These are phyloP conservation scores for Leptura quadrifasciata DNA, from an alignment of 2,888 invertebrate species.

Conservation along the genomic window DNA sequence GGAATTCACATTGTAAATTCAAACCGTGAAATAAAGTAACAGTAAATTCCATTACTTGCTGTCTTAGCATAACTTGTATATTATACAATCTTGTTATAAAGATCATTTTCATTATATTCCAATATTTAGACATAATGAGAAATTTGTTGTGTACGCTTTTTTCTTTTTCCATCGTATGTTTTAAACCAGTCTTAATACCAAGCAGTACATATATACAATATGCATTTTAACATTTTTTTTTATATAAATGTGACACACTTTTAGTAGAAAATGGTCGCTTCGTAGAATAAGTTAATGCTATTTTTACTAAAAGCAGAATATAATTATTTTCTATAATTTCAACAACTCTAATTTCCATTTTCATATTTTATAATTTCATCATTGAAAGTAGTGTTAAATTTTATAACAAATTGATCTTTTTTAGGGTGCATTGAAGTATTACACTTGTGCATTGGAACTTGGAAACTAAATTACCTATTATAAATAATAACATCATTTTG, in stretches of 20 bases:
- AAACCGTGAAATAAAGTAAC: constrained; percentile 61
- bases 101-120: constrained; percentile 39
- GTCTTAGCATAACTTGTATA: constrained; percentile 42
- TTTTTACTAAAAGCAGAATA: no score
- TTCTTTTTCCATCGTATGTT: background rate
- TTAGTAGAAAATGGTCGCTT: background rate
- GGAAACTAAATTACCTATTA: no score
- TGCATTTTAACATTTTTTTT: background rate
- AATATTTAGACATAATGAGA: constrained; percentile 30
- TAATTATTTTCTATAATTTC: no score
- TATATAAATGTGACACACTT: background rate
- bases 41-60: constrained; percentile 56
- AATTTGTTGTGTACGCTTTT: constrained; percentile 22
- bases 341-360: no score
- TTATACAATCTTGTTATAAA: constrained; percentile 49
- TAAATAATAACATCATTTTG: no score
- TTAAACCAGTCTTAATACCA: background rate
- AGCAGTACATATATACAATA: background rate
- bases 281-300: background rate
- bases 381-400: no score
- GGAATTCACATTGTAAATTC: constrained; percentile 60
- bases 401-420: no score
- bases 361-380: no score
- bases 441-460: no score
- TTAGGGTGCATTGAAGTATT: no score